These are phyloP conservation scores for Netelia virgata DNA, from an alignment of 2,888 invertebrate genomes.

Conservation along the genomic window DNA sequence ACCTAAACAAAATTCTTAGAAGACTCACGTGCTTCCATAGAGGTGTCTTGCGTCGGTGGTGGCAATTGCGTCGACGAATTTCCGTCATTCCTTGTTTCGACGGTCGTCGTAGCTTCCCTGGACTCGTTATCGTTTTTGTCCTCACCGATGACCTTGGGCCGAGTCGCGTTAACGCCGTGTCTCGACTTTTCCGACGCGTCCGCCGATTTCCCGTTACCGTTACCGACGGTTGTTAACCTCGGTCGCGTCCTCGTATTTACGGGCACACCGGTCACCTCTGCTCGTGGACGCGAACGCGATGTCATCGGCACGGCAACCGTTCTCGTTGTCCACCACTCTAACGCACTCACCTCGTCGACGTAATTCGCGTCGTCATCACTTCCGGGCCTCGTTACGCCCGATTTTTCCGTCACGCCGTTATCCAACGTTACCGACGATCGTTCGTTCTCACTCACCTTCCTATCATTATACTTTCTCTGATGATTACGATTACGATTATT, in stretches of 20 bases:
- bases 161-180: constrained; percentile 70
- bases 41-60: constrained; percentile 79
- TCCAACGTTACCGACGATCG: constrained; percentile 30
- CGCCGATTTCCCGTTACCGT: constrained; percentile 36
- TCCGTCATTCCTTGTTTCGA: constrained; percentile 66
- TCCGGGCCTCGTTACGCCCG: constrained; percentile 66
- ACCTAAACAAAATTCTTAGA: not conserved
- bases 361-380: constrained; percentile 22
- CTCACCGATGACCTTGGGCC: constrained; percentile 73
- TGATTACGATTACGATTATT: constrained; percentile 37
- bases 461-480: constrained; percentile 59
- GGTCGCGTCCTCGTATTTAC: constrained; percentile 79
- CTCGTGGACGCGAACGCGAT: constrained; percentile 79
- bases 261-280: constrained; percentile 78
- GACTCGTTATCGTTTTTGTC: constrained; percentile 60
- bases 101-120: constrained; percentile 65
- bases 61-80: constrained; percentile 77
- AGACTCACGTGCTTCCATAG: constrained; percentile 83
- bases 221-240: constrained; percentile 64
- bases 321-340: constrained; percentile 74
- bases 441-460: constrained; percentile 40
- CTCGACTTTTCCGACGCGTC: constrained; percentile 70
- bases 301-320: constrained; percentile 82
- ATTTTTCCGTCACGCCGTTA: constrained; percentile 62
- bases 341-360: constrained; percentile 35